Base-by-base conservation (phyloP, 2,113 vertebrate genomes). In the Paracanthobrama guichenoti region DNA sequence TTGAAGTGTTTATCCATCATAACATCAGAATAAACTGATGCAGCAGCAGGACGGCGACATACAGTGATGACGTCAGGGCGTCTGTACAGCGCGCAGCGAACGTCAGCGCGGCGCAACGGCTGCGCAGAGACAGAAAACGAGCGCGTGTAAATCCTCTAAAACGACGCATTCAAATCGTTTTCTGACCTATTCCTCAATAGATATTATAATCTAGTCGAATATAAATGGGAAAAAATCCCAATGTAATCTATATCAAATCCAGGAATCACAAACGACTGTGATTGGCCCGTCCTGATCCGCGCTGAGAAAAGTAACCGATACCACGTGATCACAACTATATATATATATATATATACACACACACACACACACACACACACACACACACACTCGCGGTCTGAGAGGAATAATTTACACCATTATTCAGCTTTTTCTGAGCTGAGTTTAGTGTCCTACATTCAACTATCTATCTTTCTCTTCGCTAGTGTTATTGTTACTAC, bases 51-150 rank as follows among this genome's bases (percentile, higher is more conserved):
- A 44, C 44, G 44, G 14, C 18, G 62, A 66, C 78, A 22, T 66
- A 14, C 16, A 35, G 62, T 31, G 50, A 35, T 82, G 66, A 82
- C 79, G 64, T 81, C 78, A 78, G 14, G 13, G 39, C 22, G 66
- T 35, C 66, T 16, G 8, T 26, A 69, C 66, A 3, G 24, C 12
- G 14, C 42, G 0, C 42, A 0, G 42, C 42, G 20, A n/a, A 1
- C 62, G 62, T 64, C 62, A 64, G 26, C 67, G 71, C 71, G 44
- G 42, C 42, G 48, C 46, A 39, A 31, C 35, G 10, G 3, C 35
- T n/a, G 66, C 66, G 66, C 66, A 69, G 60, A 14, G 6, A 35
- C 64, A 28, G 26, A 6, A 31, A 18, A 66, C 26, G 31, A 6
- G 28, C 28, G 26, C 26, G 16, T 6, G 1, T 2, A 13, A 6